Evolutionary conservation across 2,888 invertebrate genomes (phyloP), one percentile per base, ranked within the genome.

Genomic region (Laspeyria flexula): DNA sequence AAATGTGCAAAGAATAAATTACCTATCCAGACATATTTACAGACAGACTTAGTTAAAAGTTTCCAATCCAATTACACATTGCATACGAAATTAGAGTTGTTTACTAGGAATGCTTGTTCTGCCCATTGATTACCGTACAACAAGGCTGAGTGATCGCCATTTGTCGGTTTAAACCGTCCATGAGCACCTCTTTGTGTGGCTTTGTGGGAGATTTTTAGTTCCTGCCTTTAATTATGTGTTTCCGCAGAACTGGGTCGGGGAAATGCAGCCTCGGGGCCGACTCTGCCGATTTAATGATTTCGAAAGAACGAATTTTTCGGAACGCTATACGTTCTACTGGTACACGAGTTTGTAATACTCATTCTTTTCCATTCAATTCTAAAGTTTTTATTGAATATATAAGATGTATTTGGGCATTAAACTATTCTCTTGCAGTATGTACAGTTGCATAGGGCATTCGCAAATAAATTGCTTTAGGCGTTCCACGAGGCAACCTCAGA

Each of bases 211-310:
- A 65, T 68, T 72, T 63, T 69, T 68, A 75, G 77, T 79, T 83
- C 82, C 77, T 79, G 78, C 79, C 77, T 85, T 81, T 83, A 85
- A 83, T 83, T 83, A 83, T 79, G 83, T 74, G 77, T 76, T 75
- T 62, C 60, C 61, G 65, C 48, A 65, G 59, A 75, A 71, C 65
- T 77, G 71, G 78, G 70, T 60, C 74, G 71, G 56, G 41, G 43
- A 50, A 53, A 56, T 50, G 53, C 55, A 42, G 62, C 67, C 64
- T 46, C 51, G 23, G 44, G 48, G 37, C 29, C 30, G 16, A 23
- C 38, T 49, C 60, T 38, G 29, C 38, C 43, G 51, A 62, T 49
- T 63, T 67, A 69, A 67, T 61, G 53, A 55, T 29, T 53, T 43
- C 43, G 45, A 69, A 60, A 56, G 55, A 67, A 64, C 46, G 56